phyloP scores from a whole-genome alignment of 2,888 invertebrate species.

The Phorcus lineatus region DNA sequence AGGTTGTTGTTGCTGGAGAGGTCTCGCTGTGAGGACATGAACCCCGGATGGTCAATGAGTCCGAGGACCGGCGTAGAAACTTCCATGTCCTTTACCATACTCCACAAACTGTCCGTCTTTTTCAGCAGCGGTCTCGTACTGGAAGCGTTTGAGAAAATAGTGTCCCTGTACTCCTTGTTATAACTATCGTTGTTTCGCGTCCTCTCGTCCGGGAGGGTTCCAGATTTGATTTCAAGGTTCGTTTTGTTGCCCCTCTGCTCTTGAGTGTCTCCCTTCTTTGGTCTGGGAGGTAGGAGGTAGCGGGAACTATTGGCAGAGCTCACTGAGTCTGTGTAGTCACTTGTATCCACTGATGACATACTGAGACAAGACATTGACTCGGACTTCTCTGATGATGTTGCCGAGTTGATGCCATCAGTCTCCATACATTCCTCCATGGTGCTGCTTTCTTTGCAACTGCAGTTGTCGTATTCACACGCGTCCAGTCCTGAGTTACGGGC shows the following conservation, averaged over 20 bases:
- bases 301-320: constrained; percentile 34
- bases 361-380: too few species aligned
- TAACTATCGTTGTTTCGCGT: not conserved
- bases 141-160: not conserved
- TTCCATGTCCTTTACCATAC: not conserved
- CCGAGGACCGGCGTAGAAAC: not conserved
- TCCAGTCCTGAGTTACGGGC: too few species aligned
- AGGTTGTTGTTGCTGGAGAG: not conserved
- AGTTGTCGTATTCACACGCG: too few species aligned
- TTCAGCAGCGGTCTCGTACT: not conserved
- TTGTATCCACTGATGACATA: not conserved
- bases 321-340: constrained; percentile 41
- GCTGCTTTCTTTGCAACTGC: too few species aligned
- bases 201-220: too few species aligned
- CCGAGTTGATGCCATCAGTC: too few species aligned
- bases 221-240: not conserved
- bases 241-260: not conserved
- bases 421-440: too few species aligned
- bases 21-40: not conserved
- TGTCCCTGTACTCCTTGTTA: not conserved
- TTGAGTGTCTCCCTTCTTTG: not conserved
- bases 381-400: too few species aligned
- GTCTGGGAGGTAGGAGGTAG: constrained; percentile 29
- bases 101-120: not conserved
- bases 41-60: not conserved